Percentiles rank a stretch among this genome's conserved stretches.
These are phyloP conservation scores for Atta colombica DNA, from an alignment of 1,140 invertebrate genomes.

Conservation along the genomic window DNA sequence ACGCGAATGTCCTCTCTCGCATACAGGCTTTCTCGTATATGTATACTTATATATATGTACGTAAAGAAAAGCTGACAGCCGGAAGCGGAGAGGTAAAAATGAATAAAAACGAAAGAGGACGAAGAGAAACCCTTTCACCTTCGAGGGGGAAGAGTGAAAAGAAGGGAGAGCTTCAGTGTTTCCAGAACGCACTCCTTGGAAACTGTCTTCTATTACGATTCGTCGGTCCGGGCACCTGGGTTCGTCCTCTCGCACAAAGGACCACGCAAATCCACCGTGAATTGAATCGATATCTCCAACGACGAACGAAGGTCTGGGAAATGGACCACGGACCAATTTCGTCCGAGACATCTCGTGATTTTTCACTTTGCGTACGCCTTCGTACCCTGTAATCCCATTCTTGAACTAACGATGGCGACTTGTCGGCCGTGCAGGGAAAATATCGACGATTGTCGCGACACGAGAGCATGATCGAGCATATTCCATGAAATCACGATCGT, in stretches of 20 bases:
- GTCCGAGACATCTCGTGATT: constrained; percentile 66
- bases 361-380: constrained; percentile 69
- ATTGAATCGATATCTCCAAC: constrained; percentile 71
- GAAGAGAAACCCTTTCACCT: constrained; percentile 59
- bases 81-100: constrained; percentile 46
- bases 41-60: background rate
- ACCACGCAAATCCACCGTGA: constrained; percentile 69
- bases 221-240: constrained; percentile 71
- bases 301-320: constrained; percentile 9
- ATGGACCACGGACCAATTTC: constrained; percentile 72
- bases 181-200: constrained; percentile 66
- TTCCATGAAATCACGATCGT: constrained; percentile 18
- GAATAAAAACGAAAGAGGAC: constrained; percentile 50
- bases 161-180: constrained; percentile 43
- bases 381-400: constrained; percentile 60
- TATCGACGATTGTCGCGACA: constrained; percentile 51
- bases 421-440: constrained; percentile 58
- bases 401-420: constrained; percentile 58
- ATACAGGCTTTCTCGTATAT: background rate
- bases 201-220: constrained; percentile 76
- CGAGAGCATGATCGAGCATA: constrained; percentile 13
- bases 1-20: constrained; percentile 31
- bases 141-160: background rate
- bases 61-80: constrained; percentile 58
- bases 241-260: background rate